These are phyloP conservation scores for Galeruca laticollis DNA, from an alignment of 2,888 invertebrate species.

Conservation along the genomic window DNA sequence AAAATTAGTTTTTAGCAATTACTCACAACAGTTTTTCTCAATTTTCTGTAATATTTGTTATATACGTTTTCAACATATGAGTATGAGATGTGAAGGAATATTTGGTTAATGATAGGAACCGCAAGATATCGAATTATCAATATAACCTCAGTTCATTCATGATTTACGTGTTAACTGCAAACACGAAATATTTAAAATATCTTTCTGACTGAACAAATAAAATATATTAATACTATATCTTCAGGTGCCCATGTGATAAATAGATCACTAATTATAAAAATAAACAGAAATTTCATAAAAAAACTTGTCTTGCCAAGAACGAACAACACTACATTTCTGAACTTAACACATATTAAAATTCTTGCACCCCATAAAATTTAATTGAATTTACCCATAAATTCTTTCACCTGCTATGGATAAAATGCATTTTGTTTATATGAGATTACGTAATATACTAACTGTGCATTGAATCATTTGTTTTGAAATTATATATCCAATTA, in stretches of 20 bases:
- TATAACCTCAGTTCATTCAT: too few relatives aligned
- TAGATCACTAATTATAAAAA: neutral
- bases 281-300: neutral
- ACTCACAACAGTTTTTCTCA: too few relatives aligned
- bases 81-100: too few relatives aligned
- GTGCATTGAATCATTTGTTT: neutral
- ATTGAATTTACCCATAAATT: slow-evolving; percentile 8
- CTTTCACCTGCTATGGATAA: slow-evolving; percentile 1
- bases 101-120: too few relatives aligned
- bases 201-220: too few relatives aligned
- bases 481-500: neutral
- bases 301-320: slow-evolving; percentile 2
- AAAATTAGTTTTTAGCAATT: too few relatives aligned
- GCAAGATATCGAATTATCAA: too few relatives aligned
- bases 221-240: neutral
- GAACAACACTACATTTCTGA: neutral
- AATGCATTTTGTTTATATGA: neutral
- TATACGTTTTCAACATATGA: too few relatives aligned
- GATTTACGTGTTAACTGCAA: too few relatives aligned
- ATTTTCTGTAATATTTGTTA: too few relatives aligned
- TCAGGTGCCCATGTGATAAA: slow-evolving; percentile 4
- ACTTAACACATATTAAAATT: slow-evolving; percentile 8
- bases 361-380: slow-evolving; percentile 6
- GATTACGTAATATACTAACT: neutral
- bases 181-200: too few relatives aligned